Evolutionary conservation across 2,888 invertebrate species (phyloP), one percentile per base, ranked within the genome.

Genomic region (Parelbella ahira): DNA sequence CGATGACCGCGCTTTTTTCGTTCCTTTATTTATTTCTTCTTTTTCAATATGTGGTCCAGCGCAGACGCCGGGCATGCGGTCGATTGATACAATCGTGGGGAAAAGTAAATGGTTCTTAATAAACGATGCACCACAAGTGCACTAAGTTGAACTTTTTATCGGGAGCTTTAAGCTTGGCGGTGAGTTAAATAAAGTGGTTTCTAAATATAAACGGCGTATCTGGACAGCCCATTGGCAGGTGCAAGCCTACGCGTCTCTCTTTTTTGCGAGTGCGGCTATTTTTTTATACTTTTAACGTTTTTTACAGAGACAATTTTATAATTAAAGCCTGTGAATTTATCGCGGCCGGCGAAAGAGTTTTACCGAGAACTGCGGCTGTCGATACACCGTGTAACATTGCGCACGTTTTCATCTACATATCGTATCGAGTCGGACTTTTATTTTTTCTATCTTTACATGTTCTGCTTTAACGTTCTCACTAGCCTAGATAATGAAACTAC

Each of bases 161-260:
- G 62, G 67, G 68, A 70, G 74, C 76, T 71, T 76, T 69, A 72
- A 77, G 78, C 76, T 66, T 61, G 74, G 72, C 81, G 80, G 79
- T 78, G 78, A 73, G 77, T 75, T 83, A 79, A 82, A 83, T 84
- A 82, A 84, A 84, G 82, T 83, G 82, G 74, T 81, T 82, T 84
- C 84, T 87, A 87, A 81, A 86, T 84, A 86, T 87, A 87, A 81
- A 75, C 78, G 65, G 65, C 68, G 74, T 86, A 84, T 86, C 84
- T 79, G 70, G 75, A 82, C 77, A 74, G 73, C 68, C 68, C 73
- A 83, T 83, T 84, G 86, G 84, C 86, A 86, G 84, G 81, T 83
- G 83, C 76, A 69, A 73, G 77, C 41, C 41, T 33, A 68, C 68
- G 74, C 73, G 59, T 78, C 73, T 69, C 57, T 60, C 63, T 65